A percentile compares a stretch with the other conserved stretches of the same genome.
Conservation (phyloP, 2,888 invertebrate species). For the Neria commutata region DNA sequence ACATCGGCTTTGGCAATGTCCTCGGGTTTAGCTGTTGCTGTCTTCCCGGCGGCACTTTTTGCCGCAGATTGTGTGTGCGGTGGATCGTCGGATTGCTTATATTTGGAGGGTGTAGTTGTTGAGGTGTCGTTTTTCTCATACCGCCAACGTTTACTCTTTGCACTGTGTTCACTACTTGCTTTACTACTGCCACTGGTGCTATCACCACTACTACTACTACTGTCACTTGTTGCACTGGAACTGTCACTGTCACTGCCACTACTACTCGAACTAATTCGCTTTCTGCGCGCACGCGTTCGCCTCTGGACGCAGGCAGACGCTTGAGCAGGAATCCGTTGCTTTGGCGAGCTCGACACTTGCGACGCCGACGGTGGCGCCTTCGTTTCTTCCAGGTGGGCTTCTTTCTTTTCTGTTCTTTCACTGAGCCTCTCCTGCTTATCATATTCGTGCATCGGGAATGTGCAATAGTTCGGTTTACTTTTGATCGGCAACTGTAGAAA, state of each 20-base stretch:
- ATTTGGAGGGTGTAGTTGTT: too few relatives aligned
- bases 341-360: too few relatives aligned
- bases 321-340: too few relatives aligned
- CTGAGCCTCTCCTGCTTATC: slow-evolving; percentile 44
- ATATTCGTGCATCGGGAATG: slow-evolving; percentile 47
- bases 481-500: slow-evolving; percentile 14
- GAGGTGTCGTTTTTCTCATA: neutral
- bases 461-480: slow-evolving; percentile 33
- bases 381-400: slow-evolving; percentile 41
- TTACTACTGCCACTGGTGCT: slow-evolving; percentile 13
- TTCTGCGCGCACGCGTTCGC: slow-evolving; percentile 19
- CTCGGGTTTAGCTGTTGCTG: neutral
- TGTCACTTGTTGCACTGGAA: slow-evolving; percentile 25
- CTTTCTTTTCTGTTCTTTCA: slow-evolving; percentile 35
- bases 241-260: slow-evolving; percentile 28
- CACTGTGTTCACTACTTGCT: slow-evolving; percentile 15
- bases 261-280: slow-evolving; percentile 29
- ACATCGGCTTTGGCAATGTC: neutral
- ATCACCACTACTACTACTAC: slow-evolving; percentile 23
- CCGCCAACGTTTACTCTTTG: neutral
- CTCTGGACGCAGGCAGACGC: too few relatives aligned
- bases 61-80: too few relatives aligned
- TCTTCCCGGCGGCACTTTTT: too few relatives aligned
- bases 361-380: slow-evolving; percentile 10
- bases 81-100: too few relatives aligned